These are phyloP conservation scores for Chironomus striatipennis DNA, from an alignment of 1,140 invertebrate species.

Conservation along the genomic window DNA sequence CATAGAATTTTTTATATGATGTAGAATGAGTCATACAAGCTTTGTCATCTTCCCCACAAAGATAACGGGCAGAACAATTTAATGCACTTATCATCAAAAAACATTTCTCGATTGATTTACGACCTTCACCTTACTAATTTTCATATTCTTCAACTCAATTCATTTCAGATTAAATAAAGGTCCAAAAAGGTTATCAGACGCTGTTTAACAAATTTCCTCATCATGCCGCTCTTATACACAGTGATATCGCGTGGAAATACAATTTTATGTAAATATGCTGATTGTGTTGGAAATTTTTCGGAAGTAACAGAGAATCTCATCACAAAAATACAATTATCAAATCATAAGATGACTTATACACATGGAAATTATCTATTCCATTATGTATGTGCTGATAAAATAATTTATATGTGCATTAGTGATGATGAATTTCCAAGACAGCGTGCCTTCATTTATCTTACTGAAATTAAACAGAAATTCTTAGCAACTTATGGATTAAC, in stretches of 20 bases:
- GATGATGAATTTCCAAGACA: conserved; percentile 92
- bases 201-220: not conserved
- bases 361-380: conserved; percentile 90
- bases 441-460: conserved; percentile 79
- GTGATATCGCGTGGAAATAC: conserved; percentile 80
- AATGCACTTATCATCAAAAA: too few relatives aligned
- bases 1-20: too few relatives aligned
- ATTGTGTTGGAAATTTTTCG: conserved; percentile 85
- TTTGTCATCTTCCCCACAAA: too few relatives aligned
- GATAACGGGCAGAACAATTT: too few relatives aligned
- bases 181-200: not conserved
- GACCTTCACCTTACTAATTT: too few relatives aligned
- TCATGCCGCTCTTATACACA: conserved; percentile 77
- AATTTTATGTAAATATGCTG: conserved; percentile 80
- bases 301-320: conserved; percentile 90
- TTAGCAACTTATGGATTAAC: conserved; percentile 69
- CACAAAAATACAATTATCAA: conserved; percentile 69
- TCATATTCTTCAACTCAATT: too few relatives aligned
- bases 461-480: conserved; percentile 85
- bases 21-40: too few relatives aligned
- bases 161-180: too few relatives aligned
- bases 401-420: conserved; percentile 89
- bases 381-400: conserved; percentile 76
- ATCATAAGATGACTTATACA: conserved; percentile 85
- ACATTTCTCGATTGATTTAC: too few relatives aligned